A percentile compares a stretch with the other conserved stretches of the same genome.
Evolutionary conservation across 2,113 vertebrate species (phyloP).

Genomic region (Camelus dromedarius): DNA sequence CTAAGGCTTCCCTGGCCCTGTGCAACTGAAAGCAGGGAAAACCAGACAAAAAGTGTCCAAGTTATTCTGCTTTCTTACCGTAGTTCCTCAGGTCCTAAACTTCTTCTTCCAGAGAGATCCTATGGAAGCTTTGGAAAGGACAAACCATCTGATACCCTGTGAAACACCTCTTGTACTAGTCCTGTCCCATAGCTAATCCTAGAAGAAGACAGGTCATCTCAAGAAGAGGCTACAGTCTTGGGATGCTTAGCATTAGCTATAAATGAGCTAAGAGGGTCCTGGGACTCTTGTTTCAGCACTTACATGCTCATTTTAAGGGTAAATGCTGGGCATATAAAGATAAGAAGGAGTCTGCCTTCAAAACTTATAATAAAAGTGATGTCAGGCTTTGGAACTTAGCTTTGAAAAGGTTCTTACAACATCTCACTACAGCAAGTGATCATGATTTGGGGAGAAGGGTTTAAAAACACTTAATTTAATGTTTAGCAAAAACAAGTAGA

Average conservation of each 20-base stretch:
- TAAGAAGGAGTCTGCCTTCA: neutral
- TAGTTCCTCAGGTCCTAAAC: neutral
- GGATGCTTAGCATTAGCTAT: neutral
- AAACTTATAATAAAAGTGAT: neutral
- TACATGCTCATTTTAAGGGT: neutral
- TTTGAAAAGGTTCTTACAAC: neutral
- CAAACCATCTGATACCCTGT: neutral
- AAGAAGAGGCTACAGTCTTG: neutral
- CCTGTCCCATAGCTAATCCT: neutral
- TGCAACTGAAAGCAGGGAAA: neutral
- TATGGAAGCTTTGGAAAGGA: neutral
- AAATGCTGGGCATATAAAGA: neutral
- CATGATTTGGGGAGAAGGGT: neutral
- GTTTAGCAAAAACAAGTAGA: neutral
- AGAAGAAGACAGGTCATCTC: neutral
- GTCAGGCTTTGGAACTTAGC: neutral
- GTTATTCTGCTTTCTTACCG: neutral
- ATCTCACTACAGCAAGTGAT: neutral
- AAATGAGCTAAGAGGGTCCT: neutral
- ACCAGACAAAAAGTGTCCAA: neutral
- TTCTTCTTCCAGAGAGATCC: neutral
- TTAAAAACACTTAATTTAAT: slow-evolving; percentile 15
- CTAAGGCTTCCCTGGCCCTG: neutral
- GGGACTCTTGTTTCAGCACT: neutral
- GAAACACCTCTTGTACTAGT: neutral